phyloP scores from a whole-genome alignment of 2,797 vertebrate genomes.

The Tenualosa thibaudeaui region DNA sequence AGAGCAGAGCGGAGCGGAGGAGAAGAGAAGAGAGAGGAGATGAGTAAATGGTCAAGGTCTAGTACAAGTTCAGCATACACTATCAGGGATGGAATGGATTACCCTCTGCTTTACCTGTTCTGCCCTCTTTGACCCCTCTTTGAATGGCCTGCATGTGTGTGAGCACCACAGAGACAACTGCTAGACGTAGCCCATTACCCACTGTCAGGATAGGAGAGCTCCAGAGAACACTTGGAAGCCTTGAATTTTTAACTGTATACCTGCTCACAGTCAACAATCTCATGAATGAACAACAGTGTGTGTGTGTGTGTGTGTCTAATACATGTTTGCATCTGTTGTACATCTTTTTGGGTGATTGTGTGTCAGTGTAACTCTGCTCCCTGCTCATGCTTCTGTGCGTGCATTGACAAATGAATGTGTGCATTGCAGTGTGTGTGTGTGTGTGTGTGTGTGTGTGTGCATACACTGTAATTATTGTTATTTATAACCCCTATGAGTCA shows the following conservation, averaged over 20 bases:
- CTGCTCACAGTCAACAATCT: too few relatives aligned
- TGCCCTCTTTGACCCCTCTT: neutral
- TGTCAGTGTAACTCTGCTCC: neutral
- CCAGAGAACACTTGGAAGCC: neutral
- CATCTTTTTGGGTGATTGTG: neutral
- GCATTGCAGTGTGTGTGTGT: constrained; percentile 21
- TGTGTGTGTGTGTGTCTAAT: neutral
- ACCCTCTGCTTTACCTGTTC: neutral
- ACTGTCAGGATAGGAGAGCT: neutral
- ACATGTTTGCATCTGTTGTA: neutral
- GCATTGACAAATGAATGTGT: neutral
- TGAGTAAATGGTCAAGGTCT: neutral
- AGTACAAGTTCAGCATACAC: neutral
- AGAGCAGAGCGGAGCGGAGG: neutral
- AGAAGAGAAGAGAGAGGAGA: neutral
- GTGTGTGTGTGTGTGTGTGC: constrained; percentile 29
- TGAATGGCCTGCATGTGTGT: neutral
- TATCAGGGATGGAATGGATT: neutral
- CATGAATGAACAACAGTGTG: neutral
- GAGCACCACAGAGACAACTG: neutral
- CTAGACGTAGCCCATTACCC: neutral
- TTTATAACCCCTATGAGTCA: constrained; percentile 45
- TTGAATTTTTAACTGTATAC: too few relatives aligned
- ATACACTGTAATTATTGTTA: constrained; percentile 33
- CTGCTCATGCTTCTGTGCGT: neutral